A percentile compares a stretch with the other conserved stretches of the same genome.
Evolutionary conservation across 2,888 invertebrate species (phyloP).

Genomic region (Diabrotica balteata): DNA sequence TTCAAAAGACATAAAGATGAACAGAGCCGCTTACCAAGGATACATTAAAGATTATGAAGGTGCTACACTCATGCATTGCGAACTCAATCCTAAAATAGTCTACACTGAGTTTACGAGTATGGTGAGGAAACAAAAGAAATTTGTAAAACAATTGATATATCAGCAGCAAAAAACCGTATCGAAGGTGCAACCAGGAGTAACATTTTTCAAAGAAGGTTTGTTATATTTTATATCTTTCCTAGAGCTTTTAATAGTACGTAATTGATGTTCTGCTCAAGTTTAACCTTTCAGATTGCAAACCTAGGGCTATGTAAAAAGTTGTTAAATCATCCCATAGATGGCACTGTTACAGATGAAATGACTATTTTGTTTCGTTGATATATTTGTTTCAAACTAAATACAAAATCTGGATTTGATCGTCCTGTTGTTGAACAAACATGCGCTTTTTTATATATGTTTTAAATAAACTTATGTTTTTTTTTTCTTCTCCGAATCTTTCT

Average conservation of each 20-base stretch:
- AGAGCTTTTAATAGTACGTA: too few relatives aligned
- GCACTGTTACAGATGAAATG: too few relatives aligned
- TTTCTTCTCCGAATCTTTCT: too few relatives aligned
- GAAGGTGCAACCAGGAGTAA: conserved; percentile 81
- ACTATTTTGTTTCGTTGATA: too few relatives aligned
- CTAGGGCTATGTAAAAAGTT: too few relatives aligned
- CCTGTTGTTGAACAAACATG: too few relatives aligned
- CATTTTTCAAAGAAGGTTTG: conserved; percentile 84
- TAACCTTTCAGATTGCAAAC: too few relatives aligned
- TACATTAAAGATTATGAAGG: conserved; percentile 99
- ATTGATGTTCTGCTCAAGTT: too few relatives aligned
- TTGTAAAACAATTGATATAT: conserved; percentile 79
- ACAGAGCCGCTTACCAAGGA: conserved; percentile 78
- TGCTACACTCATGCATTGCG: conserved; percentile 98
- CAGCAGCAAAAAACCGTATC: conserved; percentile 86
- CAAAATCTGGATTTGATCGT: neutral
- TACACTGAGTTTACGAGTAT: conserved; percentile 94
- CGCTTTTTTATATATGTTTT: too few relatives aligned
- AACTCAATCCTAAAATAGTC: conserved; percentile 89
- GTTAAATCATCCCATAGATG: too few relatives aligned
- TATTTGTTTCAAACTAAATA: too few relatives aligned
- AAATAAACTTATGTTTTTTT: too few relatives aligned
- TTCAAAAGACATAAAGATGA: conserved; percentile 88
- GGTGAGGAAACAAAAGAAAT: conserved; percentile 90
- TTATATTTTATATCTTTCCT: conserved; percentile 2